Base-by-base conservation (phyloP, 2,797 vertebrate genomes). In the Pempheris klunzingeri region DNA sequence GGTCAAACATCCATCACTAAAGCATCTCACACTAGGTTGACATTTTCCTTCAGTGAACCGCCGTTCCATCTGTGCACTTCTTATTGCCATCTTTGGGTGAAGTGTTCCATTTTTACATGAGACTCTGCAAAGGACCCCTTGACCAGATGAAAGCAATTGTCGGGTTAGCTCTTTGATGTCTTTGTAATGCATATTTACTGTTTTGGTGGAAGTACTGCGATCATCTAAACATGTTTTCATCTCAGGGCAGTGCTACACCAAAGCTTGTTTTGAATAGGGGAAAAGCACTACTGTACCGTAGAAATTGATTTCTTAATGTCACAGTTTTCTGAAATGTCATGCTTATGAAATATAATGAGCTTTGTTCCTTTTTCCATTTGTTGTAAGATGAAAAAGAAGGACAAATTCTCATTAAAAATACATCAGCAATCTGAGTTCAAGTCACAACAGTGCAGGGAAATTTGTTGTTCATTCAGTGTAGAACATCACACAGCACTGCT, bases 61-160 rank as follows among this genome's bases (percentile, higher is more conserved):
- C 53, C 4, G 57, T 61, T 89, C 80, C 75, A 71, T 85, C 84
- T 79, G 74, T 75, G 79, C 81, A 81, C 88, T 90, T 87, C 78
- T 84, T 73, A 71, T 69, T 59, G 77, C 84, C 80, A 69, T 91
- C 86, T 84, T 87, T 62, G 74, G 81, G 74, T 88, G 76, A 92
- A 92, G 85, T 78, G 78, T 59, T 90, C 75, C 81, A 68, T 85
- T 91, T 92, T 89, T 86, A 86, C 86, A 91, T 67, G 80, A 89
- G 84, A 83, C 52, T 78, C 83, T 72, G 78, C 73, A 57, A 66
- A 83, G 81, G 86, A 88, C 85, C 88, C 88, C 84, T 93, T 89
- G 90, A 93, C 91, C 87, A 92, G 88, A 95, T 93, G 85, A 92
- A 94, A 91, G 92, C 81, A 77, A 65, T 92, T 84, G 85, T 87